Evolutionary conservation across 2,888 invertebrate species (phyloP), one percentile per base, ranked within the genome.

Genomic region (Sepiola atlantica): DNA sequence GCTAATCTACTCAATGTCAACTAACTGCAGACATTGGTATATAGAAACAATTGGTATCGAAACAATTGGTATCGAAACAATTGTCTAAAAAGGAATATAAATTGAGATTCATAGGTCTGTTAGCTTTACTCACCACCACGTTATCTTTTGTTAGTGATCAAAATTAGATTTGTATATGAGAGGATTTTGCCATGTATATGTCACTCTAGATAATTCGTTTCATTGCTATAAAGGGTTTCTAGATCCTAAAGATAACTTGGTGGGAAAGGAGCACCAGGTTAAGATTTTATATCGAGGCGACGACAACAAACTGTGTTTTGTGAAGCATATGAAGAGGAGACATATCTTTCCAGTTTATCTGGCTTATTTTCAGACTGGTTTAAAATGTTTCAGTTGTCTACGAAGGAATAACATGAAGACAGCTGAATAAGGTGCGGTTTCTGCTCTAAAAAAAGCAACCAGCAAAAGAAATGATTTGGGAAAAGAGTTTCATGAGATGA

Each of bases 1-100:
- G 77, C 77, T 77, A 77, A 77, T 77, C 77, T 77, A 77, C n/a
- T 32, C 77, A 77, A 77, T 77, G 77, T 32, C 77, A 77, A n/a
- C 77, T 77, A 77, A 77, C 16, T 77, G n/a, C 77, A 77, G 77
- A 77, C 77, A 77, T 77, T 77, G 77, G 14, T 77, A 32, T 77
- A n/a, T 77, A 4, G 45, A 45, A 45, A 45, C 45, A 45, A 45
- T 45, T 45, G 45, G 2, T 8, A 45, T n/a, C 2, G 45, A 45
- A 45, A 45, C 45, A 45, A 45, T 45, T 45, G 45, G 8, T 45
- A 45, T 45, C 8, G 45, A n/a, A 77, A 77, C n/a, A 32, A n/a
- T n/a, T 77, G 14, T 77, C 12, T 14, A 32, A 2, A 77, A 77
- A 77, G 4, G 77, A 77, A 77, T 4, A 77, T 16, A 16, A n/a